A percentile compares a stretch with the other conserved stretches of the same genome.
Evolutionary conservation across 1,140 invertebrate species (phyloP).

Genomic region (Eumeta japonica): DNA sequence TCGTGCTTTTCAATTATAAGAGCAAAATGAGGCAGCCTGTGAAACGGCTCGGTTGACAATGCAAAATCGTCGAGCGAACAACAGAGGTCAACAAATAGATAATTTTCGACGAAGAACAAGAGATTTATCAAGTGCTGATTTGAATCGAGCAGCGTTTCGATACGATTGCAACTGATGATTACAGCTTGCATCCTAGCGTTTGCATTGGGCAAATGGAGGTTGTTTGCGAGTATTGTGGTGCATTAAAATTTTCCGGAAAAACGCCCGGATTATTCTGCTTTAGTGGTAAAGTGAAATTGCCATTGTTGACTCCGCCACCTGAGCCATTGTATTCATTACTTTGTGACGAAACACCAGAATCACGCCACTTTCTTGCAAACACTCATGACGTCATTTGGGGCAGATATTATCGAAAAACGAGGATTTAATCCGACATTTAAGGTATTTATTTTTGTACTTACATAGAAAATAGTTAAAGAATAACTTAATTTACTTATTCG

Average conservation of each 20-base stretch:
- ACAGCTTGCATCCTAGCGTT: conserved; percentile 32
- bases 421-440: conserved; percentile 24
- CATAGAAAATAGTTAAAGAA: conserved; percentile 9
- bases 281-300: no score
- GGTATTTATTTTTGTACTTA: conserved; percentile 14
- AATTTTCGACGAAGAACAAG: conserved; percentile 29
- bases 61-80: conserved; percentile 18
- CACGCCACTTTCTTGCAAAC: conserved; percentile 27
- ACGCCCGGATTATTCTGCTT: conserved; percentile 26
- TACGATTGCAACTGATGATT: conserved; percentile 35
- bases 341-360: conserved; percentile 18
- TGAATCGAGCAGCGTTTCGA: no score
- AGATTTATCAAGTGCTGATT: conserved; percentile 29
- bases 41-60: conserved; percentile 34
- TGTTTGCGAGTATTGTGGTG: no score
- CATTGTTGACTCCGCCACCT: no score
- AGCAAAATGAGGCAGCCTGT: conserved; percentile 36
- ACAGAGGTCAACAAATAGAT: conserved; percentile 24
- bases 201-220: conserved; percentile 20
- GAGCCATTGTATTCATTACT: no score
- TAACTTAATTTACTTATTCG: conserved; percentile 12
- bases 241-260: conserved; percentile 33
- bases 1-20: conserved; percentile 23
- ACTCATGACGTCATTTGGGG: no score
- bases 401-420: no score